These are phyloP conservation scores for Pristis pectinata DNA, from an alignment of 2,797 vertebrate species.

Conservation along the genomic window DNA sequence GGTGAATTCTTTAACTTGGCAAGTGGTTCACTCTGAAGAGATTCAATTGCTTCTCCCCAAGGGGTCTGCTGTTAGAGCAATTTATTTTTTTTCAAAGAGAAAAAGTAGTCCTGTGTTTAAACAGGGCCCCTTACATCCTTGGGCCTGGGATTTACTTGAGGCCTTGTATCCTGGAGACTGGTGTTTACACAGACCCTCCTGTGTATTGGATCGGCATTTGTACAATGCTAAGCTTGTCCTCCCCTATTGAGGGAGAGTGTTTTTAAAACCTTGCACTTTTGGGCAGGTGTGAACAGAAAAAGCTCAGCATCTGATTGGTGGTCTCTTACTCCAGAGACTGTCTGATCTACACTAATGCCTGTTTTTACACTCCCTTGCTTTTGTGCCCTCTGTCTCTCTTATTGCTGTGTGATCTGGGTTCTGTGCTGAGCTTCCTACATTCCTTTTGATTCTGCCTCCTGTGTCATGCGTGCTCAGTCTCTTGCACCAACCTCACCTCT, in stretches of 20 bases:
- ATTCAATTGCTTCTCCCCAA: conserved; percentile 1
- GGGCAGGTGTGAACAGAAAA: neutral
- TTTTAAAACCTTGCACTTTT: neutral
- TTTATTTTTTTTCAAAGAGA: neutral
- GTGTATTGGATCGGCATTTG: neutral
- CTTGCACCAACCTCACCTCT: neutral
- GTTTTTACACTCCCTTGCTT: neutral
- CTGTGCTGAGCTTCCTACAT: neutral
- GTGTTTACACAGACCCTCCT: neutral
- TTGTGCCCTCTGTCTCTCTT: neutral
- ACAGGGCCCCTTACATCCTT: neutral
- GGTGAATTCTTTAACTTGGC: neutral
- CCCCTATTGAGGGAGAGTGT: neutral
- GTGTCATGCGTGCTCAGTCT: neutral
- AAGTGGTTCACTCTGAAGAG: neutral
- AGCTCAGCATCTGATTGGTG: too few species aligned
- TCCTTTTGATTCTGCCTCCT: neutral
- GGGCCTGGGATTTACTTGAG: neutral
- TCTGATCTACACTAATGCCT: neutral
- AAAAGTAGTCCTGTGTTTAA: neutral
- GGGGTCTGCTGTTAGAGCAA: neutral
- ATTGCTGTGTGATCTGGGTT: neutral
- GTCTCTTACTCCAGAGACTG: neutral
- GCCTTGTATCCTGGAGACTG: neutral
- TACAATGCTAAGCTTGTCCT: neutral